Evolutionary conservation across 2,797 vertebrate genomes (phyloP).

Genomic region (Vireo griseus): DNA sequence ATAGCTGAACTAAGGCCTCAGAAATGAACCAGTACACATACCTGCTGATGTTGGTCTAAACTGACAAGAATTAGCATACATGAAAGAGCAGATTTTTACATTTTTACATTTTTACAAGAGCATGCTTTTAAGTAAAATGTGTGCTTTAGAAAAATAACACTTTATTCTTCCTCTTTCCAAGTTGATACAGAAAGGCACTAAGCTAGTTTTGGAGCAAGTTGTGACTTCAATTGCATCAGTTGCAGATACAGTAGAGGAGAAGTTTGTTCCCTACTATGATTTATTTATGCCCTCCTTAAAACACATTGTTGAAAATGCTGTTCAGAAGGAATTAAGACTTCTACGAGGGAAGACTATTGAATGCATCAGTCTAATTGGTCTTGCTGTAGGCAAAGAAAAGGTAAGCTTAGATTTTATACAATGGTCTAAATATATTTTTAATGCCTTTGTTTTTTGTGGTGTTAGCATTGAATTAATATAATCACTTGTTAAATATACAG

Average conservation of each 20-base stretch:
- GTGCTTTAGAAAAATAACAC: neutral
- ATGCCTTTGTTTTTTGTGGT: neutral
- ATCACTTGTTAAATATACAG: neutral
- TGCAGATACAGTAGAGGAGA: slow-evolving; percentile 97
- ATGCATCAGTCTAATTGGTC: slow-evolving; percentile 97
- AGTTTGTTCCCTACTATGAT: slow-evolving; percentile 97
- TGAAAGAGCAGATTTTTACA: neutral
- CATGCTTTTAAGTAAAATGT: neutral
- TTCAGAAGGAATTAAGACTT: slow-evolving; percentile 95
- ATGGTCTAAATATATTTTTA: neutral
- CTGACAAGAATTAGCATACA: neutral
- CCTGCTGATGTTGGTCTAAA: neutral
- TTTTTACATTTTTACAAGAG: no score
- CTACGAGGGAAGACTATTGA: slow-evolving; percentile 97
- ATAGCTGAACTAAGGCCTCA: neutral
- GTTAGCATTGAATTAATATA: neutral
- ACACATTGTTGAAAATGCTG: slow-evolving; percentile 95
- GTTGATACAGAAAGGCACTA: slow-evolving; percentile 97
- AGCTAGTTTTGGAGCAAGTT: slow-evolving; percentile 97
- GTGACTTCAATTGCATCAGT: slow-evolving; percentile 98
- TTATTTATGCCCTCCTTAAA: slow-evolving; percentile 97
- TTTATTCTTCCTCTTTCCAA: slow-evolving; percentile 58
- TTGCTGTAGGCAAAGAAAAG: slow-evolving; percentile 98
- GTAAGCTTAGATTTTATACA: slow-evolving; percentile 64
- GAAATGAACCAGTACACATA: neutral